Evolutionary conservation across 2,113 vertebrate genomes (phyloP), one percentile per base, ranked within the genome.

Genomic region (Leucopternis melanops): DNA sequence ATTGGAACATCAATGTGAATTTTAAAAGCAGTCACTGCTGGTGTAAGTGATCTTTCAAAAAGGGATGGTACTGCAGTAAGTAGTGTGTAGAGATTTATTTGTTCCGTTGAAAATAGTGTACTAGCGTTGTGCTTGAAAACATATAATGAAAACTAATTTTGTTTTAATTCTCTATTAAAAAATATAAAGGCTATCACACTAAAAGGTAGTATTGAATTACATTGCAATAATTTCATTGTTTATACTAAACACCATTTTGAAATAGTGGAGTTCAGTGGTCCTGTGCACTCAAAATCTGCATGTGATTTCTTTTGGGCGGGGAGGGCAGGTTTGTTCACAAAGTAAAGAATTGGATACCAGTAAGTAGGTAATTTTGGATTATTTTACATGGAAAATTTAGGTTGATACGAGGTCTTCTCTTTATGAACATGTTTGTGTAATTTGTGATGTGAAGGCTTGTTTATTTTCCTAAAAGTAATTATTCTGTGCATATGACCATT

Each of bases 391-490:
- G 61, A 86, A 85, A 86, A 52, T 67, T 22, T 44, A 83, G 34
- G 55, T 73, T 79, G 25, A n/a, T 79, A 32, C 1, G 18, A 63
- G 38, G 44, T 49, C 52, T 67, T 88, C 49, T 69, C 8, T 80
- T 88, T 59, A 44, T 87, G 90, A 94, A 55, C 8, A 5, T 7
- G 5, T 36, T 74, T 49, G 38, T 22, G 27, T 92, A 71, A 83
- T 95, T 90, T 95, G 82, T 93, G 80, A 61, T 93, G 66, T 80
- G 17, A 90, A 58, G 90, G 38, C 29, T 83, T 80, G 31, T 52
- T 67, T 86, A 19, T 94, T 96, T 97, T 90, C 69, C 83, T 94
- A 66, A 79, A 94, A 81, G 57, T 87, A 94, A 91, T 96, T 91
- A 80, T 71, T 42, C 47, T 34, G 31, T 91, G 36, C 72, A 52